These are phyloP conservation scores for Spinus pinus DNA, from an alignment of 2,797 vertebrate species.

Conservation along the genomic window DNA sequence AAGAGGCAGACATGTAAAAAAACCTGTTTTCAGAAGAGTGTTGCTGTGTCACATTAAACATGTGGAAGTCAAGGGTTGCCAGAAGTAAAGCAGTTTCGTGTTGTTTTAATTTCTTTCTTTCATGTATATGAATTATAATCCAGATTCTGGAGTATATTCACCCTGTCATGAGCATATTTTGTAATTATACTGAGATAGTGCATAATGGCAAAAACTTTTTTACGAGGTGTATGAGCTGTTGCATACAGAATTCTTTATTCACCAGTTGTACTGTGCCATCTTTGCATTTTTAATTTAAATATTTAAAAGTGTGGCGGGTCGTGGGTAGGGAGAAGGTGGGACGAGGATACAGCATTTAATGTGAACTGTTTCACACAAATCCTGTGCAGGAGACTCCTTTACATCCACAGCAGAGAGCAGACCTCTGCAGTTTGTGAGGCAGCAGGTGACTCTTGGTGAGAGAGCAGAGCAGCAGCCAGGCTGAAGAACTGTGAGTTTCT, in stretches of 20 bases:
- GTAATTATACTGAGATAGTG: background rate
- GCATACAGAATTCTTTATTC: background rate
- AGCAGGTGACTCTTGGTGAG: background rate
- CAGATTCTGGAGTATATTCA: background rate
- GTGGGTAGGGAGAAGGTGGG: background rate
- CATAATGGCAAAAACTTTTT: background rate
- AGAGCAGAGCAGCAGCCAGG: background rate
- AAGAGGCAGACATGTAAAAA: background rate
- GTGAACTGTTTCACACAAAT: background rate
- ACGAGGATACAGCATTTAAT: background rate
- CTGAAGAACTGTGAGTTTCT: background rate
- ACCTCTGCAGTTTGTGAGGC: background rate
- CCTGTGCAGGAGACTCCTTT: background rate
- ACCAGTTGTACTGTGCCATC: background rate
- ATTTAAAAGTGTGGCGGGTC: background rate
- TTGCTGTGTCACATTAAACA: background rate
- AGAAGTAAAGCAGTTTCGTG: background rate
- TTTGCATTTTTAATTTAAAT: background rate
- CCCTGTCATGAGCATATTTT: background rate
- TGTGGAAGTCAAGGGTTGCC: background rate
- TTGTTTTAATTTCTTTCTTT: background rate
- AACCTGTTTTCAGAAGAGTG: background rate
- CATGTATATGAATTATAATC: background rate
- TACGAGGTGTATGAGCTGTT: background rate
- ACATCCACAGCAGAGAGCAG: background rate